Evolutionary conservation across 1,140 invertebrate genomes (phyloP), one percentile per base, ranked within the genome.

Genomic region (Platyura marginata): DNA sequence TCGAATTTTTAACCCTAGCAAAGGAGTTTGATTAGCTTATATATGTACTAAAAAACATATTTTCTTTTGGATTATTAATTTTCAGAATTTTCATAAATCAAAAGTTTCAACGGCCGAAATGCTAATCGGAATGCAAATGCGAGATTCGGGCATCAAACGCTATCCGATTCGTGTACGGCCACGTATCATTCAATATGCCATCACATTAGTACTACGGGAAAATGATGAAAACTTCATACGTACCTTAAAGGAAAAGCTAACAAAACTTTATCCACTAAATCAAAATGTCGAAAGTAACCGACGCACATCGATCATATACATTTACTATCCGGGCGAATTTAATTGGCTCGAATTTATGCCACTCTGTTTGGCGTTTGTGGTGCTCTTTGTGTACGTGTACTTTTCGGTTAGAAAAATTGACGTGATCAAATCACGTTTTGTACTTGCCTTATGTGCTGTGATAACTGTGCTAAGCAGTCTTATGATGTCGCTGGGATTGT

Each of bases 341-440:
- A 84, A 87, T 54, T 79, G 88, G 47, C 74, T 77, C 50, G 88
- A 95, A 56, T 76, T 92, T 45, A 71, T 91, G 33, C 88, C 88
- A 0, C 59, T 96, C 1, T 69, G 78, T 18, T 74, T 87, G 43
- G 81, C 85, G 8, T 94, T 95, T 51, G 59, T 87, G 13, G 68
- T 86, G 13, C 64, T 95, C 10, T 92, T 94, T 57, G 63, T 90
- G 3, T 96, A 94, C 53, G 77, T 95, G 3, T 95, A 94, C 55
- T 97, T 94, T 59, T 94, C 89, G 37, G 82, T 95, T 11, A 70
- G 89, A 53, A 91, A 95, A 70, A 89, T 96, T 39, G 89, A 94
- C 57, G 72, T 90, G 41, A 79, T 98, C 11, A 86, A 87, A 52
- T 94, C 88, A 2, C 93, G 95, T 64, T 65, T 91, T 41, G 81